A percentile compares a stretch with the other conserved stretches of the same genome.
Evolutionary conservation across 2,113 vertebrate species (phyloP).

Genomic region (Taxidea taxus): DNA sequence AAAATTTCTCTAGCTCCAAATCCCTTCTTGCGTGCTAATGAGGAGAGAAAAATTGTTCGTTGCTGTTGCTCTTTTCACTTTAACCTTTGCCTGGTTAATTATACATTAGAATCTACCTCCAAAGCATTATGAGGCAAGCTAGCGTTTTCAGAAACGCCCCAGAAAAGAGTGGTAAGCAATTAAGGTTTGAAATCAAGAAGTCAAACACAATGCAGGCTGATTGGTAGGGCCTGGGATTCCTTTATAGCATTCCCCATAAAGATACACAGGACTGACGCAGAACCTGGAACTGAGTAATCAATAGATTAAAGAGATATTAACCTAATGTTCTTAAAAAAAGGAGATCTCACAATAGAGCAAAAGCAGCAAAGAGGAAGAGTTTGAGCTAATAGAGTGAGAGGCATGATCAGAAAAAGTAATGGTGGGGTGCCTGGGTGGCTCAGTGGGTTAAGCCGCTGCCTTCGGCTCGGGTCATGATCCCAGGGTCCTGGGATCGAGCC

Average conservation of each 20-base stretch:
- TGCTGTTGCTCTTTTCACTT: neutral
- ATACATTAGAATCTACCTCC: neutral
- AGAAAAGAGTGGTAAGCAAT: neutral
- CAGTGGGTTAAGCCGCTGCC: no score
- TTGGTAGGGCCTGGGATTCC: neutral
- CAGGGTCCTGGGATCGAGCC: no score
- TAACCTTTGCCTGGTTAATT: neutral
- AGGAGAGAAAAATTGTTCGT: neutral
- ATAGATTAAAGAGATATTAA: neutral
- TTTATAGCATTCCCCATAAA: neutral
- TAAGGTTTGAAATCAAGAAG: neutral
- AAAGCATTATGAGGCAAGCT: neutral
- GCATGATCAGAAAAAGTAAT: neutral
- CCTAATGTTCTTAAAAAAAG: neutral
- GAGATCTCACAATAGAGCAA: neutral
- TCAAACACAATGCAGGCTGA: neutral
- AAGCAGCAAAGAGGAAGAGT: neutral
- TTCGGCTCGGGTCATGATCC: no score
- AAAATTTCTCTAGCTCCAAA: neutral
- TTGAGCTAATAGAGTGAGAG: neutral
- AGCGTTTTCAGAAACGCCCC: neutral
- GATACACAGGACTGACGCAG: neutral
- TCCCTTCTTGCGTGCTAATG: neutral
- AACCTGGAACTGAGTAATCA: neutral
- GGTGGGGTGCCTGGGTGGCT: no score